Conservation (phyloP, 2,888 invertebrate species). For the Hetaerina titia region DNA sequence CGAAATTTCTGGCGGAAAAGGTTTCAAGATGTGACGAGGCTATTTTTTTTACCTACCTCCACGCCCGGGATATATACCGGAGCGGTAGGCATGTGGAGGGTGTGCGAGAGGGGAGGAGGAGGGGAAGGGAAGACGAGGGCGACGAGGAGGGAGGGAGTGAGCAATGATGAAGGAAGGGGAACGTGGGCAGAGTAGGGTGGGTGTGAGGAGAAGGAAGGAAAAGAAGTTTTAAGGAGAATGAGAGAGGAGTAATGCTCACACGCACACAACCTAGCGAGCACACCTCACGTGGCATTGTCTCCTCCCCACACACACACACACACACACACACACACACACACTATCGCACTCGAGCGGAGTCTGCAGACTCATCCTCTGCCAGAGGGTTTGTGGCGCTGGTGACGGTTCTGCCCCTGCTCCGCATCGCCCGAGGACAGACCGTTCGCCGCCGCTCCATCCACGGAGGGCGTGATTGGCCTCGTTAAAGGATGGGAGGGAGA, state of each 20-base stretch:
- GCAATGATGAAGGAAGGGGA: not conserved
- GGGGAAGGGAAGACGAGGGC: not conserved
- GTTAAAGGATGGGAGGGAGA: constrained; percentile 66
- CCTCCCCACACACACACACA: too few relatives aligned
- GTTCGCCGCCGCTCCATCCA: constrained; percentile 34
- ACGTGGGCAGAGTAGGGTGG: not conserved
- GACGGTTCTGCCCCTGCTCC: not conserved
- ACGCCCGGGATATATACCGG: not conserved
- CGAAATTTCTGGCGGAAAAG: not conserved
- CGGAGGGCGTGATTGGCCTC: constrained; percentile 70
- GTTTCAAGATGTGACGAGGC: not conserved
- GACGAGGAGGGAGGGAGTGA: not conserved
- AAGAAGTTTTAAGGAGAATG: not conserved
- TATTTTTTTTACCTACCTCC: not conserved
- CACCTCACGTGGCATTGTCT: too few relatives aligned
- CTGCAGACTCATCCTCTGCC: constrained; percentile 46
- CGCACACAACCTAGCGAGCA: too few relatives aligned
- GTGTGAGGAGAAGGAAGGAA: not conserved
- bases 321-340: too few relatives aligned
- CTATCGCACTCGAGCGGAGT: not conserved
- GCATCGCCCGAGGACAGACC: constrained; percentile 68
- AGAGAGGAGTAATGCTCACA: too few relatives aligned
- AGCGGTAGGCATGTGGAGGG: not conserved
- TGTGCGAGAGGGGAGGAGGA: not conserved
- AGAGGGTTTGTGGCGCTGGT: not conserved